These are phyloP conservation scores for Chlorocebus sabaeus DNA, from an alignment of 2,113 vertebrate genomes.

Conservation along the genomic window DNA sequence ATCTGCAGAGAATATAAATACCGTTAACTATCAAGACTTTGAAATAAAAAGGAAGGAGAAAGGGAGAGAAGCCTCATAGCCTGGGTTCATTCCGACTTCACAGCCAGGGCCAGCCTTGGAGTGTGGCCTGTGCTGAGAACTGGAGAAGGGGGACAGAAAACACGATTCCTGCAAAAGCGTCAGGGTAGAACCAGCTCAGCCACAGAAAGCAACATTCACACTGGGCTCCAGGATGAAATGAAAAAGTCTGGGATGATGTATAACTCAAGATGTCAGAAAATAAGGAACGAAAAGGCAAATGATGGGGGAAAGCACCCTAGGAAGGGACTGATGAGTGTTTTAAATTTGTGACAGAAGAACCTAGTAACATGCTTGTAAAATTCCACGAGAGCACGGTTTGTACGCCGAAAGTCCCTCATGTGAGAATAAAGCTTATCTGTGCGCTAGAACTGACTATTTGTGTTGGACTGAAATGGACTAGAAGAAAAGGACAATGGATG, in stretches of 20 bases:
- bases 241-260: background rate
- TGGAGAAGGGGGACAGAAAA: background rate
- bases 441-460: background rate
- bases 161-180: background rate
- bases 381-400: background rate
- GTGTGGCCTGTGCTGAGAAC: background rate
- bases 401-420: background rate
- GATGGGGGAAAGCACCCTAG: background rate
- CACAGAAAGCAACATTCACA: background rate
- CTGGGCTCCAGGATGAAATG: background rate
- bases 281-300: background rate
- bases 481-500: background rate
- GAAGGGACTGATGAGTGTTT: background rate
- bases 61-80: background rate
- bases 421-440: background rate
- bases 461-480: background rate
- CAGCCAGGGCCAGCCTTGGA: background rate
- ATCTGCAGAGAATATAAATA: background rate
- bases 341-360: constrained; percentile 4
- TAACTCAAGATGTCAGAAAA: background rate
- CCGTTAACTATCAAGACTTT: background rate
- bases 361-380: background rate
- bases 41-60: background rate
- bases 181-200: background rate
- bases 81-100: background rate